Evolutionary conservation across 1,140 invertebrate species (phyloP).

Genomic region (Drosophila yakuba): DNA sequence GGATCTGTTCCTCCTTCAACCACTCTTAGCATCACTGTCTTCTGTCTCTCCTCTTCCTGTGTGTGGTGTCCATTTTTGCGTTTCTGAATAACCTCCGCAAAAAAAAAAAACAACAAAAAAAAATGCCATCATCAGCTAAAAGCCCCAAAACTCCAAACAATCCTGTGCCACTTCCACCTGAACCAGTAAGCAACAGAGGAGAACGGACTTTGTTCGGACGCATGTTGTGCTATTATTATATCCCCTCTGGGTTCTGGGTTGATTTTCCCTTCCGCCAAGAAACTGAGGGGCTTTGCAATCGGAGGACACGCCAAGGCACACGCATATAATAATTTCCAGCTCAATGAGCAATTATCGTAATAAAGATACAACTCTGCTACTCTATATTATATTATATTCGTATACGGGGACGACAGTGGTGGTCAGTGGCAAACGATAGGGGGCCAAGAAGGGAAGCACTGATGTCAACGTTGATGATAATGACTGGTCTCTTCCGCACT

Average conservation of each 20-base stretch:
- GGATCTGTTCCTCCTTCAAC: neutral
- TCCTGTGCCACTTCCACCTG: neutral
- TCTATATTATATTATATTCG: conserved; percentile 51
- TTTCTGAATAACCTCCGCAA: neutral
- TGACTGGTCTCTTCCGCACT: neutral
- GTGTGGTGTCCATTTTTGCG: neutral
- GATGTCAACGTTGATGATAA: conserved; percentile 25
- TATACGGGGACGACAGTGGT: conserved; percentile 26
- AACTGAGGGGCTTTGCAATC: neutral
- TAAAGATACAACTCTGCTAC: conserved; percentile 77
- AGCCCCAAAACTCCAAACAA: neutral
- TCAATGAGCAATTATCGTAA: conserved; percentile 82
- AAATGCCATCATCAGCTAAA: neutral
- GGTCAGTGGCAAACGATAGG: neutral
- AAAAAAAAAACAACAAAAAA: neutral
- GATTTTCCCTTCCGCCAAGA: conserved; percentile 9
- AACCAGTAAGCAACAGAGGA: neutral
- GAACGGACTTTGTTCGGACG: conserved; percentile 1
- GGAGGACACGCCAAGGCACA: conserved; percentile 25
- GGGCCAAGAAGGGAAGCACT: conserved; percentile 1
- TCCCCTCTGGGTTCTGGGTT: conserved; percentile 10
- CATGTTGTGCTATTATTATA: conserved; percentile 33
- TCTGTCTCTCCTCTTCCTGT: neutral
- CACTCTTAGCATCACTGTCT: neutral
- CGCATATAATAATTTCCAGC: conserved; percentile 82